Evolutionary conservation across 2,113 vertebrate genomes (phyloP).

Genomic region (Myocastor coypus): DNA sequence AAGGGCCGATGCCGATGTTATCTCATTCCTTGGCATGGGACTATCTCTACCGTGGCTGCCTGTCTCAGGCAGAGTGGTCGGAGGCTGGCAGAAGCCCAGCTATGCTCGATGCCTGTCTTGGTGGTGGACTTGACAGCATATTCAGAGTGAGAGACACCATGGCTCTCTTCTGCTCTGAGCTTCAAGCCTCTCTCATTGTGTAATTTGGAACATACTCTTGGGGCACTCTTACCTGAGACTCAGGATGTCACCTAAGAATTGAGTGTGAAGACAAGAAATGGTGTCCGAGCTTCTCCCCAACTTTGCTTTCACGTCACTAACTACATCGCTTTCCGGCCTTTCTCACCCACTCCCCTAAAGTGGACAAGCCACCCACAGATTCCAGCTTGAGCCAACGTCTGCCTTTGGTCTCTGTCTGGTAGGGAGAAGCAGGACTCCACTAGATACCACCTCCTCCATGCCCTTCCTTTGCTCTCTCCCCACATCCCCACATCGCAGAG

Average conservation of each 20-base stretch:
- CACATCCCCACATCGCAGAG: too few species aligned
- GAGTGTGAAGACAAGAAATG: not conserved
- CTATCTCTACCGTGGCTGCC: not conserved
- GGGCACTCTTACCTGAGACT: not conserved
- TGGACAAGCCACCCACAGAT: not conserved
- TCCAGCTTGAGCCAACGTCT: not conserved
- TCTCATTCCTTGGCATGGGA: not conserved
- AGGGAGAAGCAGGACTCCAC: not conserved
- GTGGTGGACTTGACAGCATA: too few species aligned
- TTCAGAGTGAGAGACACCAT: not conserved
- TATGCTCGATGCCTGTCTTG: rapidly evolving
- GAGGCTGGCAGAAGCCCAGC: not conserved
- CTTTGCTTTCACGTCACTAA: not conserved
- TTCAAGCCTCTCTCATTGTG: not conserved
- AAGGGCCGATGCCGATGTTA: not conserved
- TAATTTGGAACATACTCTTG: not conserved
- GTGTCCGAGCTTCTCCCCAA: not conserved
- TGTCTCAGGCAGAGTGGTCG: not conserved
- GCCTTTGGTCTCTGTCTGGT: not conserved
- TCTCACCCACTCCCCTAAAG: not conserved
- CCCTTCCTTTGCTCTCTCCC: not conserved
- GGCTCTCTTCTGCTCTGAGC: not conserved
- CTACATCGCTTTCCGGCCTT: not conserved
- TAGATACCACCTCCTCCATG: not conserved
- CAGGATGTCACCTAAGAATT: not conserved